These are phyloP conservation scores for Conchocele bisecta DNA, from an alignment of 2,888 invertebrate species.

Conservation along the genomic window DNA sequence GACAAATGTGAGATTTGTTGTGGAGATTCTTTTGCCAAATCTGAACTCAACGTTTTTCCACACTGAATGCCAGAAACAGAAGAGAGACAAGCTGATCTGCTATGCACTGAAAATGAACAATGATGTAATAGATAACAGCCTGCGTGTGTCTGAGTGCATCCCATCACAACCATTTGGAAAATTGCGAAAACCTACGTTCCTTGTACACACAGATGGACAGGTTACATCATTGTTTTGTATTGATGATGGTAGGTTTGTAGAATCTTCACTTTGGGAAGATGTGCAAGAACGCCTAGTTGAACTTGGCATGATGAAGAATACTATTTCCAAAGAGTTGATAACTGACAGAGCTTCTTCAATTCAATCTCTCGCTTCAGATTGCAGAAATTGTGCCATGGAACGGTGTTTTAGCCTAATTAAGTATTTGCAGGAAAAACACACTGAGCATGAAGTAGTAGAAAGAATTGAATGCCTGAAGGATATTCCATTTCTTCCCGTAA, in stretches of 20 bases:
- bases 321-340: not conserved
- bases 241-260: not conserved
- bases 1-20: conserved; percentile 33
- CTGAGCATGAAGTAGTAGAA: not conserved
- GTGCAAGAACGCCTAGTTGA: not conserved
- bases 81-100: conserved; percentile 8
- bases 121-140: not conserved
- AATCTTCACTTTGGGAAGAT: not conserved
- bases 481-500: conserved; percentile 43
- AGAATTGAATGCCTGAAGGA: not conserved
- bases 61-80: not conserved
- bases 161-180: conserved; percentile 27
- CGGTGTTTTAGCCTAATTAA: not conserved
- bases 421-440: not conserved
- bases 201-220: conserved; percentile 7
- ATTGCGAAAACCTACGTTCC: conserved; percentile 24
- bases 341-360: not conserved
- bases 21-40: conserved; percentile 48
- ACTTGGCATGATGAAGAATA: conserved; percentile 11
- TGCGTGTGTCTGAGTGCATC: conserved; percentile 43
- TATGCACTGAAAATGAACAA: conserved; percentile 1
- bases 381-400: not conserved
- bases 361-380: not conserved
- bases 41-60: conserved; percentile 12
- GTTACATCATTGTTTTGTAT: not conserved